phyloP scores from a whole-genome alignment of 2,797 vertebrate genomes.

The Rachycentron canadum region DNA sequence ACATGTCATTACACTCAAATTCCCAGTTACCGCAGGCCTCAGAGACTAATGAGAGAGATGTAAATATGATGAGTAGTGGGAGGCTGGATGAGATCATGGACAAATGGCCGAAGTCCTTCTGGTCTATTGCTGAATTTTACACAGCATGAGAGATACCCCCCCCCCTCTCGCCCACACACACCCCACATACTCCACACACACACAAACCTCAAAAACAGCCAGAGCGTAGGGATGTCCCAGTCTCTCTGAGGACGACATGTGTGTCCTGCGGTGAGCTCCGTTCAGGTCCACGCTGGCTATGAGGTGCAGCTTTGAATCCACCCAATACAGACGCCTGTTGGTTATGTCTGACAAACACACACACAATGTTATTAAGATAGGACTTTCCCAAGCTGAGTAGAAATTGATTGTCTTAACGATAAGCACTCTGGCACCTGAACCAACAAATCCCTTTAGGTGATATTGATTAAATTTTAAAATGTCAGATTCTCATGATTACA shows the following conservation, averaged over 20 bases:
- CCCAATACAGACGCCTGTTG: slow-evolving; percentile 96
- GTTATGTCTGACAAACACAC: slow-evolving; percentile 87
- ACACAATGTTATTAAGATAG: slow-evolving; percentile 32
- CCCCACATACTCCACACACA: slow-evolving; percentile 37
- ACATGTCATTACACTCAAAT: slow-evolving; percentile 50
- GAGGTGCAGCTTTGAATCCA: slow-evolving; percentile 96
- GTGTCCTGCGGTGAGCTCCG: slow-evolving; percentile 92
- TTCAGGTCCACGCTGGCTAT: slow-evolving; percentile 95
- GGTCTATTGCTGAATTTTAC: slow-evolving; percentile 15
- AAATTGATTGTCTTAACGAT: slow-evolving; percentile 66
- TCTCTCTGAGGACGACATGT: slow-evolving; percentile 90
- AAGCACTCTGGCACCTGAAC: slow-evolving; percentile 56
- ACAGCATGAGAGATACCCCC: not conserved
- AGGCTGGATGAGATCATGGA: slow-evolving; percentile 29
- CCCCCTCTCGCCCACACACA: too few relatives aligned
- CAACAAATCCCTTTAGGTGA: slow-evolving; percentile 63
- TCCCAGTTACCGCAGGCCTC: slow-evolving; percentile 34
- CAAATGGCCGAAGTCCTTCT: slow-evolving; percentile 7
- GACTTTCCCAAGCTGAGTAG: slow-evolving; percentile 43
- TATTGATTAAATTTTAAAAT: slow-evolving; percentile 73
- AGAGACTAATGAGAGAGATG: slow-evolving; percentile 44
- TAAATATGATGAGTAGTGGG: slow-evolving; percentile 49
- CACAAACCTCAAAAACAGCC: slow-evolving; percentile 95
- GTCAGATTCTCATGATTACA: slow-evolving; percentile 61
- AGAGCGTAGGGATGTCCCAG: slow-evolving; percentile 95